phyloP scores from a whole-genome alignment of 1,140 invertebrate species.

The Drosophila gunungcola region DNA sequence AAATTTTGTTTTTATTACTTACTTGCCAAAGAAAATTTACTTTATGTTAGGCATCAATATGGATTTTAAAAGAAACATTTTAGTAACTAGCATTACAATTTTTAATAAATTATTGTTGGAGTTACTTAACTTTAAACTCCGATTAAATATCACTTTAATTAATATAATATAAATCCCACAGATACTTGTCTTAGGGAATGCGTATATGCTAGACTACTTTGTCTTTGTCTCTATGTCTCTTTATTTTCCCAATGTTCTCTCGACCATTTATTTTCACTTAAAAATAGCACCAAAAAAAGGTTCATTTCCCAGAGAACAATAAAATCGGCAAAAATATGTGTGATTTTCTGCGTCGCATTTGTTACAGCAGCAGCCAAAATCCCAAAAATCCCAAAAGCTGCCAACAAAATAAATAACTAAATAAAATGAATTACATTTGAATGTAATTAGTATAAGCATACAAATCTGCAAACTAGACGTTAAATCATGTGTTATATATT shows the following conservation, averaged over 20 bases:
- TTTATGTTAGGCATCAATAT: too few relatives aligned
- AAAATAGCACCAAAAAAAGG: slow-evolving; percentile 59
- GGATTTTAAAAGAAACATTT: too few relatives aligned
- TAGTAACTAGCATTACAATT: not conserved
- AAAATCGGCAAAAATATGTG: slow-evolving; percentile 38
- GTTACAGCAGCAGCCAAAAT: slow-evolving; percentile 21
- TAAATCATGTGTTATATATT: slow-evolving; percentile 50
- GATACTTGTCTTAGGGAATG: slow-evolving; percentile 1
- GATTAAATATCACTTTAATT: not conserved
- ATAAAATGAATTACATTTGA: slow-evolving; percentile 57
- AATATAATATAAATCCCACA: not conserved
- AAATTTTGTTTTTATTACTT: too few relatives aligned
- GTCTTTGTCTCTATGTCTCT: slow-evolving; percentile 1
- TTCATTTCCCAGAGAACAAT: slow-evolving; percentile 43
- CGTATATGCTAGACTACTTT: slow-evolving; percentile 11
- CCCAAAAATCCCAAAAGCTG: slow-evolving; percentile 19
- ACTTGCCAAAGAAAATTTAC: too few relatives aligned
- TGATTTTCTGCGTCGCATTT: slow-evolving; percentile 52
- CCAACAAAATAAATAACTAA: slow-evolving; percentile 54
- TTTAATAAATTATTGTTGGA: too few relatives aligned
- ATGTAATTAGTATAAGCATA: slow-evolving; percentile 58
- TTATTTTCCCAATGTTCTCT: not conserved
- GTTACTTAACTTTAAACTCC: not conserved
- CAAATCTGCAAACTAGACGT: slow-evolving; percentile 24
- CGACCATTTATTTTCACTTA: slow-evolving; percentile 22